Evolutionary conservation across 2,888 invertebrate species (phyloP).

Genomic region (Thera britannica): DNA sequence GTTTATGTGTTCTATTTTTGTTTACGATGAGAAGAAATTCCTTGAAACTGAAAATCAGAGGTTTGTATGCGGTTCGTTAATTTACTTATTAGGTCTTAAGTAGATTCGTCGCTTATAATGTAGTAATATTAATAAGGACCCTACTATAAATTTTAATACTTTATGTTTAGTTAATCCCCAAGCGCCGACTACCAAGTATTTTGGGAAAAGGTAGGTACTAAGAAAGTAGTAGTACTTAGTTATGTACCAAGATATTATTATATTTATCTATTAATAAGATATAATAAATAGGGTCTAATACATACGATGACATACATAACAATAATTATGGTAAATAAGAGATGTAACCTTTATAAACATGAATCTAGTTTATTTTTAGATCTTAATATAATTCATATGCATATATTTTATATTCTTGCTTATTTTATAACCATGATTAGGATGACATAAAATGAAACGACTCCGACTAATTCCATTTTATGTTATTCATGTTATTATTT

Average conservation of each 20-base stretch:
- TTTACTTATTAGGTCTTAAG: neutral
- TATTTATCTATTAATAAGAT: neutral
- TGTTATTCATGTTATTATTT: neutral
- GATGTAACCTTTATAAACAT: neutral
- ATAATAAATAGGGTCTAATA: neutral
- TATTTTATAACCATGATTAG: neutral
- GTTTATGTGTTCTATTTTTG: constrained; percentile 33
- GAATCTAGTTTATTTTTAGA: neutral
- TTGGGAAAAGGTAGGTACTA: too few relatives aligned
- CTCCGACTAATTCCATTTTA: neutral
- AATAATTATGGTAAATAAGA: too few relatives aligned
- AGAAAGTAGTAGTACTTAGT: too few relatives aligned
- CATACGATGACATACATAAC: neutral
- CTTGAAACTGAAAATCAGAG: constrained; percentile 1
- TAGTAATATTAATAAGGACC: neutral
- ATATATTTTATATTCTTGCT: neutral
- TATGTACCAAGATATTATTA: too few relatives aligned
- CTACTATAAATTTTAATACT: too few relatives aligned
- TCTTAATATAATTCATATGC: too few relatives aligned
- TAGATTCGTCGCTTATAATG: neutral
- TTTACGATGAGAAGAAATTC: constrained; percentile 11
- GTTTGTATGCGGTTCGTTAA: neutral
- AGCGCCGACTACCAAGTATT: too few relatives aligned
- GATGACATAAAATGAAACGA: neutral
- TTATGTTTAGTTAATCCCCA: too few relatives aligned